phyloP scores from a whole-genome alignment of 2,797 vertebrate genomes.

The Cyclura pinguis region DNA sequence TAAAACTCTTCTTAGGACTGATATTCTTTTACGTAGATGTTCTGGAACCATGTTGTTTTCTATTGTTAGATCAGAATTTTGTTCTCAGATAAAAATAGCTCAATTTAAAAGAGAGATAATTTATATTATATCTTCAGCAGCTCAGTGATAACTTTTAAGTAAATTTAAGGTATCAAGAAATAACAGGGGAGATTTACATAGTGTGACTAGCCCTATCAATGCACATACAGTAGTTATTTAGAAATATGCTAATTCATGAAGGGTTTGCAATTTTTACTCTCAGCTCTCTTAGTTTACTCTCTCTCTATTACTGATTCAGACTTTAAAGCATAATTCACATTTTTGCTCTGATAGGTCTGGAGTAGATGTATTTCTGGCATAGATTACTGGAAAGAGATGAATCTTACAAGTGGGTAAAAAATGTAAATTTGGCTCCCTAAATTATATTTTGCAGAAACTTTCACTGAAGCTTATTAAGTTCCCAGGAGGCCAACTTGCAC shows the following conservation, averaged over 20 bases:
- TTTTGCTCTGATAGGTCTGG: slow-evolving; percentile 32
- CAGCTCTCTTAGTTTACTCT: slow-evolving; percentile 17
- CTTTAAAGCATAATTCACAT: slow-evolving; percentile 42
- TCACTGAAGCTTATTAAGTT: slow-evolving; percentile 35
- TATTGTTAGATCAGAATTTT: slow-evolving; percentile 14
- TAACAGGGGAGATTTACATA: neutral
- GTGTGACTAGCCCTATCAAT: neutral
- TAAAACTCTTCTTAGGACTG: too few species aligned
- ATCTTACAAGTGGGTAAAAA: slow-evolving; percentile 44
- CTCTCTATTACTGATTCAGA: slow-evolving; percentile 19
- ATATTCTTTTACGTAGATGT: neutral
- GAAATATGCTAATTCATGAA: slow-evolving; percentile 36
- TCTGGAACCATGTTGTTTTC: slow-evolving; percentile 4
- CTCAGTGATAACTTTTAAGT: slow-evolving; percentile 10
- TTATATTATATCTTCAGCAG: slow-evolving; percentile 6
- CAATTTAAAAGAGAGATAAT: slow-evolving; percentile 6
- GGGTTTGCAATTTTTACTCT: slow-evolving; percentile 38
- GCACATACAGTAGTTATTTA: neutral
- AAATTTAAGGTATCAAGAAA: slow-evolving; percentile 6
- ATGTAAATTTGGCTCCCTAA: slow-evolving; percentile 39
- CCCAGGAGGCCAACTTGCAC: slow-evolving; percentile 22
- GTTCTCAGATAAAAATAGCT: neutral
- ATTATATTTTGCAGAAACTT: slow-evolving; percentile 49
- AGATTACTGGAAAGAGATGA: slow-evolving; percentile 41
- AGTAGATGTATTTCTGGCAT: slow-evolving; percentile 39